Conservation (phyloP, 2,797 vertebrate species). For the Apogon talboti region DNA sequence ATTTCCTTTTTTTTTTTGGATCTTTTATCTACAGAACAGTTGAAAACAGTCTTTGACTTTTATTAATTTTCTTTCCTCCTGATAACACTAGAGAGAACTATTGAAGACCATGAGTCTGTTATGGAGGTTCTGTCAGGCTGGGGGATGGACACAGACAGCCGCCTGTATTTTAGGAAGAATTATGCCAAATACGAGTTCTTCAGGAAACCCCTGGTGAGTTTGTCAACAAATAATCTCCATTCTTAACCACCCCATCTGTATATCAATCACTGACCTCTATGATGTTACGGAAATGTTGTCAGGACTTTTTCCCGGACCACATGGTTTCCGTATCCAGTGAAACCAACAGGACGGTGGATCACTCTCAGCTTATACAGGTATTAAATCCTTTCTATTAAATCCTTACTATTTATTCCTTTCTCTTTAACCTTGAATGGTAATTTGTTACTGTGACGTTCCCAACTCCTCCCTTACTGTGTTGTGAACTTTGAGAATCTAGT, state of each 20-base stretch:
- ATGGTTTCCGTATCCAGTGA: constrained; percentile 94
- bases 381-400: constrained; percentile 35
- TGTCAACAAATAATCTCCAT: neutral
- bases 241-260: constrained; percentile 12
- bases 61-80: constrained; percentile 24
- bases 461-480: constrained; percentile 10
- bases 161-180: constrained; percentile 96
- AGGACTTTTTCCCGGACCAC: constrained; percentile 97
- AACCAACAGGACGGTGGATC: constrained; percentile 86
- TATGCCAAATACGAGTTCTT: constrained; percentile 99
- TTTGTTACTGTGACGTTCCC: neutral
- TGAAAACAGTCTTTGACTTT: neutral
- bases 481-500: constrained; percentile 17
- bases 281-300: constrained; percentile 52
- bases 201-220: constrained; percentile 94
- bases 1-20: no score
- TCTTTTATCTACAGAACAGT: no score
- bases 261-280: constrained; percentile 12
- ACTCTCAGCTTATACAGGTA: constrained; percentile 93
- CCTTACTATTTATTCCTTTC: no score
- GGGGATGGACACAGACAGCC: constrained; percentile 92
- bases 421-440: constrained; percentile 16
- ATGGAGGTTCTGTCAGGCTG: constrained; percentile 92
- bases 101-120: constrained; percentile 96
- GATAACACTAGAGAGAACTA: constrained; percentile 87